A percentile compares a stretch with the other conserved stretches of the same genome.
These are phyloP conservation scores for Tholera decimalis DNA, from an alignment of 2,888 invertebrate genomes.

Conservation along the genomic window DNA sequence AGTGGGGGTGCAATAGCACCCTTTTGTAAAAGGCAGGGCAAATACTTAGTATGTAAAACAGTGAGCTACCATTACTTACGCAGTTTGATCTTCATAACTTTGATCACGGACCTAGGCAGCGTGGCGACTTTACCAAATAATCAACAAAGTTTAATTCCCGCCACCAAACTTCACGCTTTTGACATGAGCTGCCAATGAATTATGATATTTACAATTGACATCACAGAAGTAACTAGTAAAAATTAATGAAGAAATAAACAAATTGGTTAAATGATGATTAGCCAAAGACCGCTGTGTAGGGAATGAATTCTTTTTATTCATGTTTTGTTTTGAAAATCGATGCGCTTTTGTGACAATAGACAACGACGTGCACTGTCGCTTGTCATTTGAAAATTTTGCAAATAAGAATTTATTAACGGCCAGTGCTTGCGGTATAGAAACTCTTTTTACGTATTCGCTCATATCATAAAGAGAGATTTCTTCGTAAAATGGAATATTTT, in stretches of 20 bases:
- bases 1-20: background rate
- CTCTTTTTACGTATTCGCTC: constrained; percentile 23
- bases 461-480: constrained; percentile 1
- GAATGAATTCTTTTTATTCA: constrained; percentile 73
- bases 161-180: constrained; percentile 77
- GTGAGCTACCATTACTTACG: constrained; percentile 77
- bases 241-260: constrained; percentile 61
- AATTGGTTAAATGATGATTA: constrained; percentile 65
- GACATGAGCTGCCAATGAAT: constrained; percentile 76
- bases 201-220: constrained; percentile 68
- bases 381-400: constrained; percentile 85
- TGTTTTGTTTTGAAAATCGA: constrained; percentile 85
- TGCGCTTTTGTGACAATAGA: constrained; percentile 86
- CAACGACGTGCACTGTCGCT: constrained; percentile 84
- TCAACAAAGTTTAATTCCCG: constrained; percentile 77
- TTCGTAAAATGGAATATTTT: background rate
- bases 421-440: constrained; percentile 43
- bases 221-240: constrained; percentile 63
- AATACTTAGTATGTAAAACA: background rate
- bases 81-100: constrained; percentile 90
- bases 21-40: constrained; percentile 4
- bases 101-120: constrained; percentile 89
- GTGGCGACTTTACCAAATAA: constrained; percentile 82
- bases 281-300: constrained; percentile 68
- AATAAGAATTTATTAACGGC: constrained; percentile 68